Evolutionary conservation across 2,113 vertebrate species (phyloP).

Genomic region (Brachypodius melanocephalos): DNA sequence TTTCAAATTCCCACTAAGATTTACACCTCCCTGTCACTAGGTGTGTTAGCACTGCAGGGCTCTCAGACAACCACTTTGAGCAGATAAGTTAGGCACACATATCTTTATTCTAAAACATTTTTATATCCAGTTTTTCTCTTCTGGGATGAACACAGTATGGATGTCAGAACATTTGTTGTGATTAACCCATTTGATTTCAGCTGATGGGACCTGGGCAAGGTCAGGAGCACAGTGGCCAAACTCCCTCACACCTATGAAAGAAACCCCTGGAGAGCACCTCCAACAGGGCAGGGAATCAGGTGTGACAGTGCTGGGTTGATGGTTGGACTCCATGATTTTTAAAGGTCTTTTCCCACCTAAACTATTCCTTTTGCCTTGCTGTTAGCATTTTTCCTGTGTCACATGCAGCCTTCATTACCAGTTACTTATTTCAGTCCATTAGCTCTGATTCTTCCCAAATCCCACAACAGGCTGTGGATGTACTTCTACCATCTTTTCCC

Average conservation of each 20-base stretch:
- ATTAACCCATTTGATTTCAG: not conserved
- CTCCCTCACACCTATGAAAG: not conserved
- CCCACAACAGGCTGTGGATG: not conserved
- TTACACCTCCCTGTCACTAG: not conserved
- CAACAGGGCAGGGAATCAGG: not conserved
- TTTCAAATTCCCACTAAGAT: not conserved
- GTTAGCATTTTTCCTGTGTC: not conserved
- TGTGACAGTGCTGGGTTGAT: not conserved
- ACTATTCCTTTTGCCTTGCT: not conserved
- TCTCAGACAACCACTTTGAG: not conserved
- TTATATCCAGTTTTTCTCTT: not conserved
- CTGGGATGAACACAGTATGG: not conserved
- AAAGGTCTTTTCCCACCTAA: not conserved
- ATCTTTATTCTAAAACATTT: not conserved
- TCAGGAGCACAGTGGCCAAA: not conserved
- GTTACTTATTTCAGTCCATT: not conserved
- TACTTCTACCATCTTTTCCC: not conserved
- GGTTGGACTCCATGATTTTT: not conserved
- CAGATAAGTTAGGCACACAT: not conserved
- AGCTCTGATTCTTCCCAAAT: not conserved
- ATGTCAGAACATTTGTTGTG: not conserved
- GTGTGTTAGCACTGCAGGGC: not conserved
- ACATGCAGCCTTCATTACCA: not conserved
- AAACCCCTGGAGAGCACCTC: not conserved
- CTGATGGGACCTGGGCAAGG: not conserved